Percentiles rank a stretch among this genome's conserved stretches.
phyloP scores from a whole-genome alignment of 2,113 vertebrate species.

The Mesembrinibis cayennensis region DNA sequence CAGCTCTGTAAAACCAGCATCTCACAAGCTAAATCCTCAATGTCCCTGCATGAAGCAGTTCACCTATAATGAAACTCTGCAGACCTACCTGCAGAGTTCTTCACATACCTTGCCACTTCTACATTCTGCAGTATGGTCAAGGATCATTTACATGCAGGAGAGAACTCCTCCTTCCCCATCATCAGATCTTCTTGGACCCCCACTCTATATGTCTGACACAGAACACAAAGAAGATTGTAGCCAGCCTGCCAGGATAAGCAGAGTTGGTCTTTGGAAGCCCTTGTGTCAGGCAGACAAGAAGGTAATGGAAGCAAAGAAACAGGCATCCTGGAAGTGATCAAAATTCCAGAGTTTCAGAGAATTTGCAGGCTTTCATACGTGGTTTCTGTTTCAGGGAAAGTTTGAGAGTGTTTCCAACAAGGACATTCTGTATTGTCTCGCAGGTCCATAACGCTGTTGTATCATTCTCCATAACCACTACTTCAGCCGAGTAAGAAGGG shows the following conservation, averaged over 20 bases:
- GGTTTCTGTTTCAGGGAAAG: neutral
- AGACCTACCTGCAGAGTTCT: neutral
- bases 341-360: neutral
- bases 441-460: neutral
- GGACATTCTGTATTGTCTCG: neutral
- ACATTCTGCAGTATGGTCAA: neutral
- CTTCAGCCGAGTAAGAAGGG: neutral
- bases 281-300: neutral
- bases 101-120: neutral
- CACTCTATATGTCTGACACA: neutral
- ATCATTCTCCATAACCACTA: neutral
- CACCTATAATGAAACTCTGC: neutral
- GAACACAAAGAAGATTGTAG: neutral
- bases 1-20: neutral
- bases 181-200: neutral
- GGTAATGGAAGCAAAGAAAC: neutral
- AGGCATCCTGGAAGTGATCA: neutral
- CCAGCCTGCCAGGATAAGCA: neutral
- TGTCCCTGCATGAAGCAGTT: neutral
- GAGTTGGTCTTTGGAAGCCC: neutral
- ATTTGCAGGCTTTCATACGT: neutral
- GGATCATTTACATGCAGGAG: neutral
- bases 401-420: neutral
- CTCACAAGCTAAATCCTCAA: neutral
- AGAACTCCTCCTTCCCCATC: neutral